A percentile compares a stretch with the other conserved stretches of the same genome.
These are phyloP conservation scores for Narcine bancroftii DNA, from an alignment of 2,113 vertebrate genomes.

Conservation along the genomic window DNA sequence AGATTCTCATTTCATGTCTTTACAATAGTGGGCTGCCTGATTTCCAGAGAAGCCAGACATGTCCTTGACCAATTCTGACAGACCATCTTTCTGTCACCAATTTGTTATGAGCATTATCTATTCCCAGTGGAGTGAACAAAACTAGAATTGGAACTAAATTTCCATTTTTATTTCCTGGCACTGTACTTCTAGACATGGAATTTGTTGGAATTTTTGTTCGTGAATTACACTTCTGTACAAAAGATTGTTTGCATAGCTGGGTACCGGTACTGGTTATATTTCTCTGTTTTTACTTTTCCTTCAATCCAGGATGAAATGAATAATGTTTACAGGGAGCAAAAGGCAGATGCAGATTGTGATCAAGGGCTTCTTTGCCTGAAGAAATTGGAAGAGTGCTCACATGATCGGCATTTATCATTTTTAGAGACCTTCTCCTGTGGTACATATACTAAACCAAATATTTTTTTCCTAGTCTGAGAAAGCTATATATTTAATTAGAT, in stretches of 20 bases:
- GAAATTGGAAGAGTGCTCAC: background rate
- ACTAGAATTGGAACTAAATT: background rate
- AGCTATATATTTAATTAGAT: background rate
- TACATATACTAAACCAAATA: background rate
- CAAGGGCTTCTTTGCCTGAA: background rate
- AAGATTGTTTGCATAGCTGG: background rate
- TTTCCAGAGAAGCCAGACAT: no score
- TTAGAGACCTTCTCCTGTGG: constrained; percentile 31
- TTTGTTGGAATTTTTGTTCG: background rate
- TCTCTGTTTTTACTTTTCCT: background rate
- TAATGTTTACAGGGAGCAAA: background rate
- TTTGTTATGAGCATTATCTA: background rate
- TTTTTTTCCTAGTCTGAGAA: background rate
- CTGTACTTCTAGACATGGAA: background rate
- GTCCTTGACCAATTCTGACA: background rate
- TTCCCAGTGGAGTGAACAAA: background rate
- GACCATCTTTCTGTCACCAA: background rate
- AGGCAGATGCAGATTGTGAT: background rate
- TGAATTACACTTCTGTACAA: background rate
- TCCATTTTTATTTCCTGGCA: background rate
- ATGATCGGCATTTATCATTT: background rate
- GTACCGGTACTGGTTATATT: background rate
- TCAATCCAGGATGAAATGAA: constrained; percentile 19
- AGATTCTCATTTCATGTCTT: background rate
- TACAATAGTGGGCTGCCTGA: background rate